Base-by-base conservation (phyloP, 2,113 vertebrate genomes). In the Melanerpes formicivorus region DNA sequence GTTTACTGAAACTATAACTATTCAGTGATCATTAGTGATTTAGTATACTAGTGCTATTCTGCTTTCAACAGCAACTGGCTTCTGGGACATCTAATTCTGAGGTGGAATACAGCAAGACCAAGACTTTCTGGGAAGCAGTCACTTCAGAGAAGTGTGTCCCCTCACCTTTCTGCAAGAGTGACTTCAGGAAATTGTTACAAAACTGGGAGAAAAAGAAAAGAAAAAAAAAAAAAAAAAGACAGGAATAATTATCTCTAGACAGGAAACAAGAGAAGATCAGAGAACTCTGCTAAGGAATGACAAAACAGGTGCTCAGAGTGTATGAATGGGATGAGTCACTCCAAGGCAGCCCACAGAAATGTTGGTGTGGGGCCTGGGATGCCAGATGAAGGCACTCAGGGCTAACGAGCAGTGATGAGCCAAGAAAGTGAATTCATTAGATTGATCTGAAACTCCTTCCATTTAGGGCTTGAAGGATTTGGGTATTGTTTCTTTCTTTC, bases 401-500 rank as follows among this genome's bases (percentile, higher is more conserved):
- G 14, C 29, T 84, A 72, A 80, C 0, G 6, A 92, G 62, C 42
- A 78, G 22, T 50, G 17, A 16, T 48, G 37, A 58, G 59, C 15
- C 32, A 75, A 48, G 65, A 65, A 48, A 81, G 8, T 26, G 6
- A n/a, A 55, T 75, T 70, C 18, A 52, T 34, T 37, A 32, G n/a
- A 34, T 34, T 52, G 16, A 34, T 52, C 67, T 26, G 21, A 37
- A 18, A 54, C 4, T 10, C 5, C 23, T 54, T 52, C 48, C 15
- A 6, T 70, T 73, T 74, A 52, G 42, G 29, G 23, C 8, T 23
- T 74, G 21, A 55, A 80, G 46, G n/a, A 42, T 0, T 3, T 1
- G 0, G 4, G 13, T 5, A 23, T 2, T 6, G 1, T 44, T 70
- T 83, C 2, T 8, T 58, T 70, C 2, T 3, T 74, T 71, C 17